These are phyloP conservation scores for Ctenicera cuprea DNA, from an alignment of 2,888 invertebrate species.

Conservation along the genomic window DNA sequence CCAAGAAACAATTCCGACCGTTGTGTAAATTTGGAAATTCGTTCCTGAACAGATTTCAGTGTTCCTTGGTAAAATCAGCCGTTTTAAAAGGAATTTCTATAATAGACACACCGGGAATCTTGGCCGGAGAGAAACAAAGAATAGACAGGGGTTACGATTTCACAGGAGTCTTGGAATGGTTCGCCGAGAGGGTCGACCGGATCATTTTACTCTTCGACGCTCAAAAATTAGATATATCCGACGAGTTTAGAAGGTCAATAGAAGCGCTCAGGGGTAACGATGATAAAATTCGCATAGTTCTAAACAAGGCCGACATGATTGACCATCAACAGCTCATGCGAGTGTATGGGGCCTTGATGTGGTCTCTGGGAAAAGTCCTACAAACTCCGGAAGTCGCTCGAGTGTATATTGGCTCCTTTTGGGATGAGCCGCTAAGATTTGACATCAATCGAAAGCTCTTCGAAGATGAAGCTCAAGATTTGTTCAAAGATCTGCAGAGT, in stretches of 20 bases:
- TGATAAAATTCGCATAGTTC: slow-evolving; percentile 97
- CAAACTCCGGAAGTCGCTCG: slow-evolving; percentile 99
- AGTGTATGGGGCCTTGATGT: slow-evolving; percentile 99
- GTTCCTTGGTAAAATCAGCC: slow-evolving; percentile 91
- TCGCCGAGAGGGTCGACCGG: slow-evolving; percentile 97
- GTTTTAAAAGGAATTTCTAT: slow-evolving; percentile 97
- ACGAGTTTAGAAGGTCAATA: slow-evolving; percentile 97
- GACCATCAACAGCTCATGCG: slow-evolving; percentile 99
- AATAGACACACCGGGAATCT: slow-evolving; percentile 97
- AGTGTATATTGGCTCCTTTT: slow-evolving; percentile 99
- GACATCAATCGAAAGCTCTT: slow-evolving; percentile 94
- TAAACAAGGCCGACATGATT: slow-evolving; percentile 99
- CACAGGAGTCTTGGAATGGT: slow-evolving; percentile 98
- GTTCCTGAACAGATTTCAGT: slow-evolving; percentile 97
- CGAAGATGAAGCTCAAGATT: slow-evolving; percentile 96
- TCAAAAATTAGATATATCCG: slow-evolving; percentile 99
- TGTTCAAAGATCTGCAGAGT: slow-evolving; percentile 95
- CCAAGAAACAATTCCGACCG: slow-evolving; percentile 96
- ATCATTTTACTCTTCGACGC: slow-evolving; percentile 98
- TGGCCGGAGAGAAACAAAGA: slow-evolving; percentile 91
- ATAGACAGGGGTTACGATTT: slow-evolving; percentile 96
- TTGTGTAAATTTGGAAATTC: slow-evolving; percentile 98
- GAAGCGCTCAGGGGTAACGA: slow-evolving; percentile 96
- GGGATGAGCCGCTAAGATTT: slow-evolving; percentile 97
- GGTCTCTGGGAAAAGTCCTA: slow-evolving; percentile 98